phyloP scores from a whole-genome alignment of 2,888 invertebrate genomes.

The Polydrusus pterygomalis region DNA sequence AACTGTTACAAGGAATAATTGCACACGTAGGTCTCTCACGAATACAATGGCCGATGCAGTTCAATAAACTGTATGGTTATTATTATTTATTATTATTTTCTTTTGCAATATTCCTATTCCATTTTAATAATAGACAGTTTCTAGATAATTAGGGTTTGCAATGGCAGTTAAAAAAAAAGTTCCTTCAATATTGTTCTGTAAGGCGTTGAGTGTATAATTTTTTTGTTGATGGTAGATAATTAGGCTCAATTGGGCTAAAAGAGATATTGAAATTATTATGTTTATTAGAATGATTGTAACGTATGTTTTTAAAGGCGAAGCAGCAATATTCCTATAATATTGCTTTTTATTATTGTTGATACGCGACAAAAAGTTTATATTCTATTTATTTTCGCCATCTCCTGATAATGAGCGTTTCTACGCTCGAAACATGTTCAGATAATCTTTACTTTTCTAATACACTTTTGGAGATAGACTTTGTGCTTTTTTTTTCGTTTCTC shows the following conservation, averaged over 20 bases:
- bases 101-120: constrained; percentile 38
- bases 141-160: constrained; percentile 33
- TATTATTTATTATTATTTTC: constrained; percentile 48
- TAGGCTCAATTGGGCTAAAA: constrained; percentile 13
- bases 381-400: no score
- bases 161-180: constrained; percentile 20
- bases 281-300: neutral
- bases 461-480: no score
- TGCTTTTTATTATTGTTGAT: neutral
- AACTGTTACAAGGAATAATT: constrained; percentile 48
- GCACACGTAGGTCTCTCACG: constrained; percentile 50
- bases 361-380: no score
- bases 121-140: constrained; percentile 39
- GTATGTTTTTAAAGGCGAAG: neutral
- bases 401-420: no score
- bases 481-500: no score
- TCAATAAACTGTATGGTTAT: constrained; percentile 49
- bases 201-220: constrained; percentile 23
- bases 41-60: constrained; percentile 51
- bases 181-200: constrained; percentile 21
- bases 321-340: no score
- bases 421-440: no score
- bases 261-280: neutral
- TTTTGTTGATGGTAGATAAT: constrained; percentile 22
- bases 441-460: no score